Evolutionary conservation across 2,113 vertebrate genomes (phyloP).

Genomic region (Taxidea taxus): DNA sequence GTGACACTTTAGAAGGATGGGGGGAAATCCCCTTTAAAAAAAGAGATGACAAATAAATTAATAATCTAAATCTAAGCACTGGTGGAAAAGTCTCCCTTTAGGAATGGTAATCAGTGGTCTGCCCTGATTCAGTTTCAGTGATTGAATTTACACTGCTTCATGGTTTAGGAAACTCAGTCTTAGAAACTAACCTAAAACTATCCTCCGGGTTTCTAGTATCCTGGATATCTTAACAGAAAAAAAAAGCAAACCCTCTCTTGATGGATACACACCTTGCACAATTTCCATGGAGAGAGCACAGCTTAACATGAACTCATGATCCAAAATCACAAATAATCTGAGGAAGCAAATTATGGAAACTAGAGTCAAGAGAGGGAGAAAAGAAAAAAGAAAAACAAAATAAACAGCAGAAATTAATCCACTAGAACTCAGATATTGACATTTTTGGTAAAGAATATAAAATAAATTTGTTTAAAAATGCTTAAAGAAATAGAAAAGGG

Average conservation of each 20-base stretch:
- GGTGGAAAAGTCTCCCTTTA: neutral
- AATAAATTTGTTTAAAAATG: neutral
- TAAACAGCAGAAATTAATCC: neutral
- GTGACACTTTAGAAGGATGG: neutral
- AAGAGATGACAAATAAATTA: neutral
- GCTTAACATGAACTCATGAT: neutral
- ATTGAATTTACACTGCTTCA: neutral
- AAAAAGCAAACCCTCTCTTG: neutral
- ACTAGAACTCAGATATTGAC: neutral
- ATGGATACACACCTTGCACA: neutral
- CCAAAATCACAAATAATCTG: neutral
- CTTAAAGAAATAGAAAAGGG: neutral
- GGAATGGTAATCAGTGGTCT: neutral
- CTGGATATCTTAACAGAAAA: neutral
- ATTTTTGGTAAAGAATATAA: neutral
- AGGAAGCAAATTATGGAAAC: neutral
- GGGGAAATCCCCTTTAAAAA: neutral
- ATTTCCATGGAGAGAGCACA: neutral
- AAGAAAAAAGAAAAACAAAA: neutral
- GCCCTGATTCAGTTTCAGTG: neutral
- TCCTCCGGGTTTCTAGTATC: neutral
- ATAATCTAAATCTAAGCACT: neutral
- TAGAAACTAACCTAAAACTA: conserved; percentile 16
- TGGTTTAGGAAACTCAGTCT: neutral
- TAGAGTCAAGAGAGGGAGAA: neutral